A percentile compares a stretch with the other conserved stretches of the same genome.
These are phyloP conservation scores for Eurypyga helias DNA, from an alignment of 2,113 vertebrate species.

Conservation along the genomic window DNA sequence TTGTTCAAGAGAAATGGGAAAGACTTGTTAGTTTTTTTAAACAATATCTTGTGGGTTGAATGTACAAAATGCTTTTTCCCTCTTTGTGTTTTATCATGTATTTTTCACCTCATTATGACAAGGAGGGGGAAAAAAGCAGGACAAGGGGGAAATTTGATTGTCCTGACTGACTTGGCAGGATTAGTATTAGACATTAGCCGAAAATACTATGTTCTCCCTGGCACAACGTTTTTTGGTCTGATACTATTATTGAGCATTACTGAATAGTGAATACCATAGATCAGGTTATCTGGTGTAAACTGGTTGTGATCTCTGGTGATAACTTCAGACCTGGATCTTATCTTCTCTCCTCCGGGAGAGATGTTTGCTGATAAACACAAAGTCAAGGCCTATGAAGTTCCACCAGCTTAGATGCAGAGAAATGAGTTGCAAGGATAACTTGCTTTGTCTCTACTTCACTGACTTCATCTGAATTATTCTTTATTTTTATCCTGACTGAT, in stretches of 20 bases:
- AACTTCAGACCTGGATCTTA: neutral
- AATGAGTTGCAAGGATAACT: neutral
- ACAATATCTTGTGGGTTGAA: neutral
- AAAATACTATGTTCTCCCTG: neutral
- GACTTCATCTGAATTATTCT: neutral
- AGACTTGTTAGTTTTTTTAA: neutral
- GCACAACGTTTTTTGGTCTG: neutral
- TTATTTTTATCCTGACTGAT: neutral
- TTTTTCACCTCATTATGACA: neutral
- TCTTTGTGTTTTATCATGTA: neutral
- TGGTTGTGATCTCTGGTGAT: neutral
- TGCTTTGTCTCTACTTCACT: neutral
- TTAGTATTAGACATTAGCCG: neutral
- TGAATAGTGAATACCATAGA: fast-evolving
- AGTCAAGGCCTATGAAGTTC: neutral
- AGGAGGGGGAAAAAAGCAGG: neutral
- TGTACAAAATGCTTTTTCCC: neutral
- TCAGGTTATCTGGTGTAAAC: neutral
- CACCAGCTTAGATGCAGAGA: neutral
- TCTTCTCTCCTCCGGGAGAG: neutral
- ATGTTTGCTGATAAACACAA: neutral
- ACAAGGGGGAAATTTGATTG: neutral
- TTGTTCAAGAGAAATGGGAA: conserved; percentile 24
- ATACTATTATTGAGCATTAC: neutral
- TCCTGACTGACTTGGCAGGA: neutral